Evolutionary conservation across 2,888 invertebrate genomes (phyloP).

Genomic region (Oxyscelio sp.): DNA sequence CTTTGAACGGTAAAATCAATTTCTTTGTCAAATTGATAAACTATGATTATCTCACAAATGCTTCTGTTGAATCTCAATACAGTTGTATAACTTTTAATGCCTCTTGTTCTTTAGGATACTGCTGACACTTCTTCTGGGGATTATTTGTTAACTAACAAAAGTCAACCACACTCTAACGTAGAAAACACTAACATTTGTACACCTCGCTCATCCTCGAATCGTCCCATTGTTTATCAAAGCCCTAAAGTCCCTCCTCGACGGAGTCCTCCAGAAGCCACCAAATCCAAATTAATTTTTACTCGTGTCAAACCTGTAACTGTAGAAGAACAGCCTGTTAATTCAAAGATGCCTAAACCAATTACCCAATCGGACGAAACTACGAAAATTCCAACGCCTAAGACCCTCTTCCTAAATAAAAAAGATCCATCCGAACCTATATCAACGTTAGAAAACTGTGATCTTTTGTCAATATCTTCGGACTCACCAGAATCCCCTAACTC

Average conservation of each 20-base stretch:
- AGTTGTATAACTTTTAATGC: conserved; percentile 75
- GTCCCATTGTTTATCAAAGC: conserved; percentile 85
- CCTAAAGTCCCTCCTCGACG: conserved; percentile 84
- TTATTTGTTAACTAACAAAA: conserved; percentile 85
- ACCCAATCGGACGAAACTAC: no score
- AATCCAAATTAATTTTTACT: conserved; percentile 61
- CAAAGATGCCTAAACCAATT: no score
- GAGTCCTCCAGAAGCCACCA: conserved; percentile 81
- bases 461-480: conserved; percentile 26
- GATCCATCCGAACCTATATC: background rate
- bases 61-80: conserved; percentile 20
- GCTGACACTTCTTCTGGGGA: conserved; percentile 86
- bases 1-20: no score
- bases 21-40: no score
- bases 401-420: conserved; percentile 7
- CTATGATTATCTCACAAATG: no score
- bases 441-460: conserved; percentile 15
- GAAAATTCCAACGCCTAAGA: no score
- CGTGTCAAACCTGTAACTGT: background rate
- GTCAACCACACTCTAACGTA: conserved; percentile 80
- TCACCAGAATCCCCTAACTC: conserved; percentile 57
- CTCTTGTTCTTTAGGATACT: conserved; percentile 86
- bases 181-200: conserved; percentile 80
- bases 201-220: conserved; percentile 76
- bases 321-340: background rate